Evolutionary conservation across 2,113 vertebrate genomes (phyloP).

Genomic region (Labeo catla): DNA sequence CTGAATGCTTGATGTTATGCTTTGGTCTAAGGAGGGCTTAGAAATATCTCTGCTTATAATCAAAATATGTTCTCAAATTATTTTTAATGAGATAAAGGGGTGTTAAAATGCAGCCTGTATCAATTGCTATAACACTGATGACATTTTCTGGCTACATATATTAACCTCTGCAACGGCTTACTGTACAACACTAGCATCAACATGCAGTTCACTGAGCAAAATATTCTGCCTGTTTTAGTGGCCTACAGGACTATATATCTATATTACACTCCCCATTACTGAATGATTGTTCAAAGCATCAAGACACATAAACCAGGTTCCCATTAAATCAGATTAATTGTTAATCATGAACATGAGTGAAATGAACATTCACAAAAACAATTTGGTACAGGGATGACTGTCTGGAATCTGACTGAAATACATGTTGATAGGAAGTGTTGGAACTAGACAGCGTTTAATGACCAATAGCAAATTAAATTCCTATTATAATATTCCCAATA

Average conservation of each 20-base stretch:
- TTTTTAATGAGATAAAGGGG: background rate
- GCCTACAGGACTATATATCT: constrained; percentile 41
- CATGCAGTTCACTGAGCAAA: constrained; percentile 51
- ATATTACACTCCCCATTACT: constrained; percentile 46
- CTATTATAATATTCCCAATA: constrained; percentile 29
- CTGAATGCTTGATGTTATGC: background rate
- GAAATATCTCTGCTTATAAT: constrained; percentile 21
- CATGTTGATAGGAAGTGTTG: constrained; percentile 25
- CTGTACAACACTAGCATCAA: constrained; percentile 53
- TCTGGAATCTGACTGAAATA: constrained; percentile 48
- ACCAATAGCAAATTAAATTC: constrained; percentile 47
- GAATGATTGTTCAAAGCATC: constrained; percentile 57
- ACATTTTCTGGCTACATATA: constrained; percentile 29
- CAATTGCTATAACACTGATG: constrained; percentile 38
- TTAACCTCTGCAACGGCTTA: constrained; percentile 44
- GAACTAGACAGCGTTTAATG: constrained; percentile 44
- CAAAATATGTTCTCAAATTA: constrained; percentile 1
- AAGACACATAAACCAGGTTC: constrained; percentile 47
- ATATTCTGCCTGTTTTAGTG: constrained; percentile 34
- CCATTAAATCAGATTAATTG: constrained; percentile 44
- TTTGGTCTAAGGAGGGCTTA: constrained; percentile 32
- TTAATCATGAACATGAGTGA: constrained; percentile 49
- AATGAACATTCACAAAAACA: constrained; percentile 29
- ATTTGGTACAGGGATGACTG: constrained; percentile 38
- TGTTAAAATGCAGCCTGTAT: constrained; percentile 36